Evolutionary conservation across 2,113 vertebrate species (phyloP).

Genomic region (Laticauda colubrina): DNA sequence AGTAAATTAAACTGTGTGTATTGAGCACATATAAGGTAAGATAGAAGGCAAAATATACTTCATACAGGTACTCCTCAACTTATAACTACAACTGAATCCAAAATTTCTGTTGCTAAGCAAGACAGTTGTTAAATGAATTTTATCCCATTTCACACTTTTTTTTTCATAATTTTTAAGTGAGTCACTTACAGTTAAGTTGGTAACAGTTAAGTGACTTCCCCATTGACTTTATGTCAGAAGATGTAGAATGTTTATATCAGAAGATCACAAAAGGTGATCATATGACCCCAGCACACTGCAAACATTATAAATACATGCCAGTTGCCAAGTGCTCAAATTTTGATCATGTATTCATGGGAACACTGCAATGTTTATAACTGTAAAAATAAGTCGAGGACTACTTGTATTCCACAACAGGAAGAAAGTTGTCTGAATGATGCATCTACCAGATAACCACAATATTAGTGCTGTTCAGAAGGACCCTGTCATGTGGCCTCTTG

Average conservation of each 20-base stretch:
- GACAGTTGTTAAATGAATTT: background rate
- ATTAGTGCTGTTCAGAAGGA: background rate
- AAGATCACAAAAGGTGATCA: too few species aligned
- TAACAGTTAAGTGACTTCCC: background rate
- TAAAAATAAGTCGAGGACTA: too few species aligned
- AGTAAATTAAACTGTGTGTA: background rate
- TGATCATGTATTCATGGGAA: too few species aligned
- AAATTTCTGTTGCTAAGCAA: background rate
- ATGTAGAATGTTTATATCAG: too few species aligned
- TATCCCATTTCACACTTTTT: background rate
- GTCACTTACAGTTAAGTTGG: background rate
- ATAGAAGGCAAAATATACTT: background rate
- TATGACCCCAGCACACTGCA: too few species aligned
- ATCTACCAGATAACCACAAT: background rate
- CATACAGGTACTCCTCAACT: background rate
- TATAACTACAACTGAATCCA: background rate
- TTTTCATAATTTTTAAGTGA: background rate
- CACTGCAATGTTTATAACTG: too few species aligned
- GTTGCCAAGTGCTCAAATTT: too few species aligned
- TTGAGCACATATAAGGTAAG: background rate
- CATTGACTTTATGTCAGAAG: too few species aligned
- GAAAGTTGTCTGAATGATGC: too few species aligned
- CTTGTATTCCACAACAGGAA: too few species aligned
- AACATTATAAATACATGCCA: too few species aligned
- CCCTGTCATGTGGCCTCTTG: background rate